Evolutionary conservation across 2,797 vertebrate genomes (phyloP), one percentile per base, ranked within the genome.

Genomic region (Pseudopleuronectes americanus): DNA sequence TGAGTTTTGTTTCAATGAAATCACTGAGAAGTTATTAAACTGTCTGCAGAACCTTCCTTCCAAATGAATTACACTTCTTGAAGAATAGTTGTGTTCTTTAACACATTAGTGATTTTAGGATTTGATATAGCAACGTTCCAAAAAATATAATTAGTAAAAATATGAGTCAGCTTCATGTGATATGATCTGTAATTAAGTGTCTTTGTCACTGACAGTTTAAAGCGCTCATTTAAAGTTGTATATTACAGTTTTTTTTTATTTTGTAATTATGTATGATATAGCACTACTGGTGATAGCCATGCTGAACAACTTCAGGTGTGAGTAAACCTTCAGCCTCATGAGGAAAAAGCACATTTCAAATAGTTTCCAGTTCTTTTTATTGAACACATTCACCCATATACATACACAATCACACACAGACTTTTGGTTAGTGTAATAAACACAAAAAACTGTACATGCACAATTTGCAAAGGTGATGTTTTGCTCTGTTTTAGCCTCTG

Each of bases 361-460:
- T 78, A 28, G 45, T 84, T 87, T 89, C 74, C 70, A 81, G 55
- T 87, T 88, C 65, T 77, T 72, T 92, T 93, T 92, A 91, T 89
- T 93, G 86, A 90, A 88, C 83, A 74, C 80, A 82, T 66, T 80
- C 80, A 83, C 76, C 82, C 74, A 77, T 67, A 81, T 64, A 86
- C 88, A 87, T 74, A 81, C 79, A 85, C 81, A 83, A 38, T 72
- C 83, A 84, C 76, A 87, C 74, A 74, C 64, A 82, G 70, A 85
- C 43, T 74, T 72, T 82, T 80, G 76, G 80, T 86, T 88, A 88
- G 84, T 88, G 85, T 86, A 86, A 82, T 77, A 87, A 89, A 92
- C 84, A 87, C 76, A 87, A 83, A 84, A 86, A 78, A 88, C 85
- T 91, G 81, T 86, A 91, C 89, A 90, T 87, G 90, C 91, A 92